Base-by-base conservation (phyloP, 2,113 vertebrate genomes). In the Dipodomys stephensi region DNA sequence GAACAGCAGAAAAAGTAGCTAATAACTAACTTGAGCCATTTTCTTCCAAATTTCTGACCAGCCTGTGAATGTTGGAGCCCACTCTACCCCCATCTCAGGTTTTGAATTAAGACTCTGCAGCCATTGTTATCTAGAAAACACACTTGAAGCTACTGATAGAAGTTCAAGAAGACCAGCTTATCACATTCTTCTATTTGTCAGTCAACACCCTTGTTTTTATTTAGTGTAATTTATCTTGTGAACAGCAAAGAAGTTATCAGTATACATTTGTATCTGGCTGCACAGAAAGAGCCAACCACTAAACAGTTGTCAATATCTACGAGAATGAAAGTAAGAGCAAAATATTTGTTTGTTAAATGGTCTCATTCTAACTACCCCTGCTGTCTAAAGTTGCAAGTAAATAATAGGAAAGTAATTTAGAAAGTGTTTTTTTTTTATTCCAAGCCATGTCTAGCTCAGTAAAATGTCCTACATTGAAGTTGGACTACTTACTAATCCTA, bases 11-110 rank as follows among this genome's bases (percentile, higher is more conserved):
- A 93, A 94, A 85, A 71, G 46, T 46, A 69, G 87, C 35, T 32
- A 30, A 88, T 68, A 7, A 67, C 49, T 79, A 77, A 28, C 28
- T 65, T 65, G 13, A 92, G n/a, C 73, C 22, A 93, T 91, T 88
- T 92, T 27, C 15, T 92, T 53, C 46, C n/a, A 35, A 23, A 69
- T 91, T 96, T 94, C 73, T 81, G 62, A 82, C 11, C 23, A 77
- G 27, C 53, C 49, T 71, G 2, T 27, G 25, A 16, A 46, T 69
- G 22, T 18, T 23, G 39, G 32, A 82, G 30, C 20, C 25, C 32
- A 30, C 32, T 15, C 30, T 44, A n/a, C 7, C 4, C 9, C 13
- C 28, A 83, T 7, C 28, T 77, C 15, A 13, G 71, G 30, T 79
- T 7, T 87, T 64, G 4, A 71, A 82, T n/a, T 49, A 78, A 91